Base-by-base conservation (phyloP, 2,888 invertebrate species). In the Xiphydria camelus region DNA sequence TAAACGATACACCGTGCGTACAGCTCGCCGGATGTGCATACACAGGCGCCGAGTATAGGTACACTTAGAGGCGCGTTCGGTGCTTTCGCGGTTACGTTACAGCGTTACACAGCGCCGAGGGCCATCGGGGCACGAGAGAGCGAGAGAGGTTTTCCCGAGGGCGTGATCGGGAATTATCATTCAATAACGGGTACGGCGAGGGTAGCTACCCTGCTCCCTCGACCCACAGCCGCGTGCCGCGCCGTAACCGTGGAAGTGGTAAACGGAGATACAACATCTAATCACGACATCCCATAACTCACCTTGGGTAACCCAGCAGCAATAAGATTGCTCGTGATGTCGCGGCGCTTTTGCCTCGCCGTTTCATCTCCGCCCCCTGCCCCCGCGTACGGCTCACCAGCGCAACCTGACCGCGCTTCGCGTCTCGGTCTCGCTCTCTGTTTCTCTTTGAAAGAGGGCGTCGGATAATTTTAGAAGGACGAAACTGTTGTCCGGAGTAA, bases 161-260 rank as follows among this genome's bases (percentile, higher is more conserved):
- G 57, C 39, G 55, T 55, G 57, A 64, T 64, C 59, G 55, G 53
- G 51, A 62, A 64, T 64, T 61, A 62, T 62, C 57, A 64, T 62
- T 64, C 59, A 57, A 61, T 64, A 64, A 61, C 47, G 49, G 53
- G n/a, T n/a, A n/a, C n/a, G n/a, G 42, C 31, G 18, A 29, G 51
- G 42, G 42, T 47, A 47, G 47, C 34, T 26, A 15, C 15, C 37
- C n/a, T 36, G 12, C 19, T 43, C 38, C 35, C 39, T 18, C 21
- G 39, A 31, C 26, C 35, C 35, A 29, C 38, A 31, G 23, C 18
- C 33, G 29, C 29, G 12, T 10, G 12, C 29, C 12, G n/a, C 12
- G 6, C 14, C 29, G 5, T 29, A 6, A 5, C 14, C 29, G 5
- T 29, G 4, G 12, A 29, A 29, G 29, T 29, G 29, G 29, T 29